These are phyloP conservation scores for Drosophila kikkawai DNA, from an alignment of 1,140 invertebrate species.

Conservation along the genomic window DNA sequence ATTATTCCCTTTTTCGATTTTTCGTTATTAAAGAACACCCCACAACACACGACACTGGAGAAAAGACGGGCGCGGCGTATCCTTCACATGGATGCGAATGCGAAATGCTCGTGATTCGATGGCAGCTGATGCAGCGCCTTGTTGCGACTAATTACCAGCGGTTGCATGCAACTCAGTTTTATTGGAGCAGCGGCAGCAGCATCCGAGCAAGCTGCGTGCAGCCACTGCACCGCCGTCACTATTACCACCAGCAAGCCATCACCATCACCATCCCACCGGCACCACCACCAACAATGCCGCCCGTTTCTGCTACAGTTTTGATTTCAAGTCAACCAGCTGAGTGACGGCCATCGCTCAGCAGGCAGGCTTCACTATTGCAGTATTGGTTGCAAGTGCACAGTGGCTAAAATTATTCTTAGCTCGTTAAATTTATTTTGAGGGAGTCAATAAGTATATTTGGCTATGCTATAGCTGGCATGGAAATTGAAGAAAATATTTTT, in stretches of 20 bases:
- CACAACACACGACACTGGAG: slow-evolving; percentile 47
- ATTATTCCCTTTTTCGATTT: slow-evolving; percentile 9
- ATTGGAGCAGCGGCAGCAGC: slow-evolving; percentile 73
- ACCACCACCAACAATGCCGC: slow-evolving; percentile 33
- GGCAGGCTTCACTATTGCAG: slow-evolving; percentile 32
- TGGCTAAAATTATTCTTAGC: not conserved
- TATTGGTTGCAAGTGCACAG: not conserved
- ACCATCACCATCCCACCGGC: slow-evolving; percentile 34
- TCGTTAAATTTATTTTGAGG: not conserved
- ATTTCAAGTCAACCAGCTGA: slow-evolving; percentile 72
- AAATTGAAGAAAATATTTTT: too few species aligned
- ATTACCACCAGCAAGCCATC: slow-evolving; percentile 11
- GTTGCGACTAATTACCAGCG: slow-evolving; percentile 81
- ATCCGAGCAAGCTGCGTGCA: slow-evolving; percentile 55
- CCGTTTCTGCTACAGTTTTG: slow-evolving; percentile 72
- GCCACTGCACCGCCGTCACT: slow-evolving; percentile 6
- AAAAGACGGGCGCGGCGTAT: slow-evolving; percentile 70
- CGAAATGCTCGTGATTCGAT: slow-evolving; percentile 35
- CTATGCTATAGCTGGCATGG: not conserved
- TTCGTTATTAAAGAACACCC: slow-evolving; percentile 11
- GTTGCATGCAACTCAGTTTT: slow-evolving; percentile 83
- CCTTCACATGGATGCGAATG: slow-evolving; percentile 69
- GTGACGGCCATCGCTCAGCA: slow-evolving; percentile 53
- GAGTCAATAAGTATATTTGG: not conserved
- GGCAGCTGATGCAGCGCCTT: slow-evolving; percentile 69